Evolutionary conservation across 2,113 vertebrate species (phyloP).

Genomic region (Tylochromis polylepis): DNA sequence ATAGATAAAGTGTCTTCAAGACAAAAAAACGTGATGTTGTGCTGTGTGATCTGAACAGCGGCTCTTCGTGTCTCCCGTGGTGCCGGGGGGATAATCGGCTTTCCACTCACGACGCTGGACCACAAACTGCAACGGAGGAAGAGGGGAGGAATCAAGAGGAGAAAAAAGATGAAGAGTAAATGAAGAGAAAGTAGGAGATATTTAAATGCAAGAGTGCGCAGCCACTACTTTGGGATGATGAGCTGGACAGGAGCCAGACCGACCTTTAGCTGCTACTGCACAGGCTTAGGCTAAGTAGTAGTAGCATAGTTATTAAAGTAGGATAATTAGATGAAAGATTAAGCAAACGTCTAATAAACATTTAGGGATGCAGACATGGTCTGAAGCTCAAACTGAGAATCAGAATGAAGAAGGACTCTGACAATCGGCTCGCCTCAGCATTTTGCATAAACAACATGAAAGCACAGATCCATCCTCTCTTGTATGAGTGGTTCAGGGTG

Average conservation of each 20-base stretch:
- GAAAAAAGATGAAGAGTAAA: background rate
- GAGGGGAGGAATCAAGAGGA: background rate
- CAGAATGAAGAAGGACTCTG: fast-evolving
- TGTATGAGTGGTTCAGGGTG: fast-evolving
- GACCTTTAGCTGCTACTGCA: background rate
- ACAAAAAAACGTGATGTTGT: background rate
- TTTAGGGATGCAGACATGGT: background rate
- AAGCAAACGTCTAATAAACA: background rate
- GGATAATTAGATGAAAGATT: background rate
- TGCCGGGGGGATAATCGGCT: background rate
- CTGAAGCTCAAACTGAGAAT: background rate
- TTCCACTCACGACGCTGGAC: background rate
- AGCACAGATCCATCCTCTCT: fast-evolving
- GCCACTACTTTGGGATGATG: background rate
- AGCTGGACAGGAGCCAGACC: constrained; percentile 16
- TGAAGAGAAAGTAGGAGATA: background rate
- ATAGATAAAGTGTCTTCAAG: background rate
- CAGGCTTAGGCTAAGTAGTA: constrained; percentile 4
- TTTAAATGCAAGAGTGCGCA: background rate
- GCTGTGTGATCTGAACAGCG: background rate
- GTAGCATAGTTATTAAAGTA: background rate
- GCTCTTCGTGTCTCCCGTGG: background rate
- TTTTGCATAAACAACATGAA: background rate
- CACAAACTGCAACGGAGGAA: background rate
- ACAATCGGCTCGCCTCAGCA: background rate